phyloP scores from a whole-genome alignment of 1,140 invertebrate genomes.

The Matsumurasca onukii region DNA sequence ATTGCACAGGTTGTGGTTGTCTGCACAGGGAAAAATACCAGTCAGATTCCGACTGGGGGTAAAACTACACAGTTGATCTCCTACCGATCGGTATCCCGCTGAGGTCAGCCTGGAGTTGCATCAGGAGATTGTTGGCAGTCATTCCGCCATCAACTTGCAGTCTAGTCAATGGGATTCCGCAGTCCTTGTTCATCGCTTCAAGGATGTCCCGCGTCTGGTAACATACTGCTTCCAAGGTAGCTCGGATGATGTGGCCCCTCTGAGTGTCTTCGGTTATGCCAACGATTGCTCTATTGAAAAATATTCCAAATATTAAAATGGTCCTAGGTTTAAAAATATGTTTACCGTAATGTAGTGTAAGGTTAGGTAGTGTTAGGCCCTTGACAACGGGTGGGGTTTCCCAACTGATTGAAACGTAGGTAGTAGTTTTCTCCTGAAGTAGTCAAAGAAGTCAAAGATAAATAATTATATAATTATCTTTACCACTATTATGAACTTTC shows the following conservation, averaged over 20 bases:
- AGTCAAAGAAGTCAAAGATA: too few relatives aligned
- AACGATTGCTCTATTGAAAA: constrained; percentile 64
- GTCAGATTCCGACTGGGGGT: too few relatives aligned
- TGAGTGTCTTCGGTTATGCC: constrained; percentile 79
- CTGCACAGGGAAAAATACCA: too few relatives aligned
- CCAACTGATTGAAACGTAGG: too few relatives aligned
- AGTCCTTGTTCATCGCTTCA: constrained; percentile 74
- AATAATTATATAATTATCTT: too few relatives aligned
- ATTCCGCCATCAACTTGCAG: constrained; percentile 88
- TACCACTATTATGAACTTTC: too few relatives aligned
- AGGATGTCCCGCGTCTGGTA: constrained; percentile 82
- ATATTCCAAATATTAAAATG: not conserved
- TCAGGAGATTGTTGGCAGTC: constrained; percentile 78
- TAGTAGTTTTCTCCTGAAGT: too few relatives aligned
- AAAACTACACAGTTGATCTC: constrained; percentile 23
- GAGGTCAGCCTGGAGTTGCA: constrained; percentile 93
- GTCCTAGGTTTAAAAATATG: not conserved
- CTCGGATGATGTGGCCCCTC: constrained; percentile 76
- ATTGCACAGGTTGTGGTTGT: too few relatives aligned
- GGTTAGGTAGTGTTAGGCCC: too few relatives aligned
- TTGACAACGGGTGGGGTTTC: too few relatives aligned
- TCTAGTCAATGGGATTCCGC: constrained; percentile 60
- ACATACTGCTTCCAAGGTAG: constrained; percentile 84
- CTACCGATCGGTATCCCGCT: constrained; percentile 77
- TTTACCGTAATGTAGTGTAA: not conserved